Evolutionary conservation across 2,113 vertebrate species (phyloP).

Genomic region (Tangachromis dhanisi): DNA sequence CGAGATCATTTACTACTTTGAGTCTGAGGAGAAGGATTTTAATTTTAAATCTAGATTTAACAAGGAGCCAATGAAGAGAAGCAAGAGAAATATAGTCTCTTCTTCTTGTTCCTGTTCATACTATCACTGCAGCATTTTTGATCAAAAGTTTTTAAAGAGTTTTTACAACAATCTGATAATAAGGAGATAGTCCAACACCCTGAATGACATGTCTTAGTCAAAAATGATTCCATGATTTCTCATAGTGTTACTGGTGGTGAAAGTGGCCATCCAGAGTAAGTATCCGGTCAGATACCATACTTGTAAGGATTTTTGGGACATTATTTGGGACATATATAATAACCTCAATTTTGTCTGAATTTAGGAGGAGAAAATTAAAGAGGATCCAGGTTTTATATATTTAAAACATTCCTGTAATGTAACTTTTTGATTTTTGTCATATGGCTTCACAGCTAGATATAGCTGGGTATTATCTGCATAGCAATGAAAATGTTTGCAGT

Average conservation of each 20-base stretch:
- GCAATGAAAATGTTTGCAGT: neutral
- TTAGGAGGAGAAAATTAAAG: neutral
- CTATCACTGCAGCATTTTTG: neutral
- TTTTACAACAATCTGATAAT: neutral
- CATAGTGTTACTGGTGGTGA: neutral
- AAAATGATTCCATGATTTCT: rapidly evolving
- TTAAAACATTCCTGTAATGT: neutral
- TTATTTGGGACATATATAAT: neutral
- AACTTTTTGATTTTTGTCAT: neutral
- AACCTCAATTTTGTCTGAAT: neutral
- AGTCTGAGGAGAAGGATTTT: neutral
- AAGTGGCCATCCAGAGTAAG: neutral
- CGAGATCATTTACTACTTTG: neutral
- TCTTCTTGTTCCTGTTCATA: neutral
- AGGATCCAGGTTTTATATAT: neutral
- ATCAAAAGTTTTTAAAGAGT: rapidly evolving
- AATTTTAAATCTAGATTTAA: neutral
- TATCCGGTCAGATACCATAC: neutral
- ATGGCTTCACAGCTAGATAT: neutral
- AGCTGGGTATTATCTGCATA: neutral
- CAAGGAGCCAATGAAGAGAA: neutral
- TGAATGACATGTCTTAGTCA: neutral
- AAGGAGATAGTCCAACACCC: neutral
- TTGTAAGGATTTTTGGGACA: neutral
- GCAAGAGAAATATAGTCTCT: neutral